A percentile compares a stretch with the other conserved stretches of the same genome.
Conservation (phyloP, 2,888 invertebrate species). For the Acanthosepion lycidas region DNA sequence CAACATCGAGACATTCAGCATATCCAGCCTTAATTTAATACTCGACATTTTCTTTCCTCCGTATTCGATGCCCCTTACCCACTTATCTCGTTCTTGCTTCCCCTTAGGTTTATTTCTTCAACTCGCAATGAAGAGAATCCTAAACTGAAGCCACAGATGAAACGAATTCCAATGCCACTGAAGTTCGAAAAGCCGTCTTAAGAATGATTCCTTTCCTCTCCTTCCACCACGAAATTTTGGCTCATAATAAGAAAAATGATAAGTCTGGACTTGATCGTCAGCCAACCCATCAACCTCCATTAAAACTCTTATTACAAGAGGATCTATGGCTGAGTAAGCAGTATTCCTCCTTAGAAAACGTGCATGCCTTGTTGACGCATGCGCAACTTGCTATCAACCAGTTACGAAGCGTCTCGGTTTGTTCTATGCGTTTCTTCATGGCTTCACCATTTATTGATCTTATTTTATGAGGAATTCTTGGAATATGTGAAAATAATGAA, state of each 20-base stretch:
- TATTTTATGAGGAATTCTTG: not conserved
- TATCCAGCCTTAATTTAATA: not conserved
- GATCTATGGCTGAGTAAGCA: not conserved
- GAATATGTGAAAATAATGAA: not conserved
- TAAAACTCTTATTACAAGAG: slow-evolving; percentile 4
- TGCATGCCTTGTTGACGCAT: not conserved
- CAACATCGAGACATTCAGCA: not conserved
- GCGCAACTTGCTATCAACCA: not conserved
- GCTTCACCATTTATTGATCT: not conserved
- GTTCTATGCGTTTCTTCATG: not conserved
- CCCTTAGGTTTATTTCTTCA: not conserved
- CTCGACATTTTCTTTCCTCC: not conserved
- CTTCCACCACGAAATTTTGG: not conserved
- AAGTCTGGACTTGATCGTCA: not conserved
- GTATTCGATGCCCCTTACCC: not conserved
- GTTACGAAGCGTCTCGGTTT: not conserved
- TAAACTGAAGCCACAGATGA: not conserved
- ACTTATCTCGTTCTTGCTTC: not conserved
- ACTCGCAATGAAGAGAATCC: not conserved
- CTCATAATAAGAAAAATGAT: slow-evolving; percentile 33
- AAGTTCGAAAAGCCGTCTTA: not conserved
- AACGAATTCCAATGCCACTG: not conserved
- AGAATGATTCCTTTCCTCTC: not conserved
- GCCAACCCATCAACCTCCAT: slow-evolving; percentile 17
- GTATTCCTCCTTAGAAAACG: not conserved